Base-by-base conservation (phyloP, 2,888 invertebrate genomes). In the Cerastoderma edule region DNA sequence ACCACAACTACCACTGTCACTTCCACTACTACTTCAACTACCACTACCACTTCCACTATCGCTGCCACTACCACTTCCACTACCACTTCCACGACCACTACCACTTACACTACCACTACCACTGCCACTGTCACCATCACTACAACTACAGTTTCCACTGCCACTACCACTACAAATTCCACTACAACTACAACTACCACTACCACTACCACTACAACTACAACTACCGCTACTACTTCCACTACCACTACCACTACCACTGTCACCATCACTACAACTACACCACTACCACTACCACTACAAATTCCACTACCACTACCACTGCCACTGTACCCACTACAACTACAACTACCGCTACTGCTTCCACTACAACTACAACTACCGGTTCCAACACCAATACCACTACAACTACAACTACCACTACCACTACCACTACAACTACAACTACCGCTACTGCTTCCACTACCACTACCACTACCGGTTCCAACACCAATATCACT, bases 51-150 rank as follows among this genome's bases (percentile, higher is more conserved):
- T 66, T 8, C 48, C 30, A 48, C 24, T 48, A 48, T 39, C 30
- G 28, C 27, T 66, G 48, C 48, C 30, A 66, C 48, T 66, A 66
- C 48, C 48, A 66, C 48, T 66, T 48, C 46, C 48, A 66, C 48
- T 66, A 48, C 48, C 27, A 66, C 48, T 66, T 48, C 48, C 48
- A 66, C 48, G 44, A 66, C 35, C 48, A 66, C 48, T 66, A 66
- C 48, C 48, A 46, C 48, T 66, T 48, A 22, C 48, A 48, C 48
- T 66, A 19, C 48, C 48, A 48, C 48, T 66, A 48, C 28, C 48
- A 48, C 48, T 66, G 30, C 48, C 48, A 66, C 48, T 66, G 48
- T 28, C 48, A 33, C 46, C 24, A 48, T 22, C 27, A 48, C 66
- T 48, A 6, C 50, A 13, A 46, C 48, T 33, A 66, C 64, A 10